phyloP scores from a whole-genome alignment of 1,140 invertebrate genomes.

The Nasonia vitripennis region DNA sequence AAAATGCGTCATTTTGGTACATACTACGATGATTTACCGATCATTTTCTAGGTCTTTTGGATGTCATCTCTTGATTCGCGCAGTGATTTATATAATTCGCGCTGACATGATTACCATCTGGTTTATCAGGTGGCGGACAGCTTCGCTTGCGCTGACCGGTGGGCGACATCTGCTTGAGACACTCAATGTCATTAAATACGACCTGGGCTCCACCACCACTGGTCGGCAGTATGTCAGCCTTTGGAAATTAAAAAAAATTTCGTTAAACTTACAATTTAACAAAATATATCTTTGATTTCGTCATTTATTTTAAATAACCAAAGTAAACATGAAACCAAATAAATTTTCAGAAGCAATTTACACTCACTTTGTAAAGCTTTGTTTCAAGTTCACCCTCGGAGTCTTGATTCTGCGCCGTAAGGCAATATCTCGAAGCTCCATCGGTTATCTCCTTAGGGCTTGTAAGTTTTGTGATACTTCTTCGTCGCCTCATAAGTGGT shows the following conservation, averaged over 20 bases:
- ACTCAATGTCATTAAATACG: slow-evolving; percentile 96
- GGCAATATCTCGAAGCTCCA: slow-evolving; percentile 88
- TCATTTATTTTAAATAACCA: not conserved
- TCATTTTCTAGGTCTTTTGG: slow-evolving; percentile 45
- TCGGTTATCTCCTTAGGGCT: slow-evolving; percentile 76
- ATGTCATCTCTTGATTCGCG: slow-evolving; percentile 26
- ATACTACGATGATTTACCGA: not conserved
- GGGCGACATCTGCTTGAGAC: slow-evolving; percentile 90
- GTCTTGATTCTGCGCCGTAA: slow-evolving; percentile 94
- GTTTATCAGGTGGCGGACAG: slow-evolving; percentile 55
- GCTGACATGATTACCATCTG: slow-evolving; percentile 26
- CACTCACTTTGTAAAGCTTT: slow-evolving; percentile 88
- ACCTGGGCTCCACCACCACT: slow-evolving; percentile 95
- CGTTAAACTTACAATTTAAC: not conserved
- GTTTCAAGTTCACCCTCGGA: slow-evolving; percentile 94
- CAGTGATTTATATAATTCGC: slow-evolving; percentile 21
- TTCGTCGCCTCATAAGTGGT: slow-evolving; percentile 87
- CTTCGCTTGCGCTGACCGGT: slow-evolving; percentile 71
- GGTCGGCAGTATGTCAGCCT: slow-evolving; percentile 94
- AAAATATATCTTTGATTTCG: not conserved
- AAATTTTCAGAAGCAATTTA: not conserved
- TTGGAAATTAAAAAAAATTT: slow-evolving; percentile 24
- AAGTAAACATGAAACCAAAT: not conserved
- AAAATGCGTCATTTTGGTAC: not conserved
- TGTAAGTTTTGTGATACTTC: slow-evolving; percentile 88